A percentile compares a stretch with the other conserved stretches of the same genome.
Evolutionary conservation across 2,888 invertebrate species (phyloP).

Genomic region (Rotaria socialis): DNA sequence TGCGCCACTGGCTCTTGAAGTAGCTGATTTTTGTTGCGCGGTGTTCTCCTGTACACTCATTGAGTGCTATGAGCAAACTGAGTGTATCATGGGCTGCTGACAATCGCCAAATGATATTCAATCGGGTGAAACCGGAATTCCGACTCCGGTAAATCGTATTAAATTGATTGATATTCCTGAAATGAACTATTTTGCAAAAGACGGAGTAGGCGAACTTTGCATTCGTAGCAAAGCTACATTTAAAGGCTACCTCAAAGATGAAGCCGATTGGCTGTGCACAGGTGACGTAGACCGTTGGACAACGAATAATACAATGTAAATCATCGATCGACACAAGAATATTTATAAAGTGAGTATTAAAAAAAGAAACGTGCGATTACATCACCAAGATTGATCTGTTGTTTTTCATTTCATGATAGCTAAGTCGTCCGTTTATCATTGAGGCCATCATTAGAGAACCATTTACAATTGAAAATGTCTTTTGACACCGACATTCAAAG

Average conservation of each 20-base stretch:
- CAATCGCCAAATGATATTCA: slow-evolving; percentile 48
- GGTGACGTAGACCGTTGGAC: slow-evolving; percentile 41
- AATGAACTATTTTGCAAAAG: slow-evolving; percentile 69
- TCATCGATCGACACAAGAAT: slow-evolving; percentile 46
- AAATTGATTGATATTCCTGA: slow-evolving; percentile 95
- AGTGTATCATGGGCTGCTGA: slow-evolving; percentile 51
- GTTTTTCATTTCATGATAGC: not conserved
- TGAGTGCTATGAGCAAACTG: slow-evolving; percentile 61
- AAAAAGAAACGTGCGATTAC: not conserved
- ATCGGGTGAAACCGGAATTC: slow-evolving; percentile 81
- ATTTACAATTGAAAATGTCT: slow-evolving; percentile 42
- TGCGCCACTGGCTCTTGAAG: slow-evolving; percentile 85
- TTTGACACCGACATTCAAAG: slow-evolving; percentile 43
- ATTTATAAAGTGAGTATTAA: slow-evolving; percentile 34
- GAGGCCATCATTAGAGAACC: slow-evolving; percentile 37
- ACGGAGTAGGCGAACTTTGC: slow-evolving; percentile 66
- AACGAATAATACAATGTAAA: slow-evolving; percentile 37
- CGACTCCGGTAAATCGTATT: slow-evolving; percentile 85
- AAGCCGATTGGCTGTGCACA: slow-evolving; percentile 52
- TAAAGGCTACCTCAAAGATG: slow-evolving; percentile 86
- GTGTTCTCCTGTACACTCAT: slow-evolving; percentile 56
- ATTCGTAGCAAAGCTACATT: slow-evolving; percentile 90
- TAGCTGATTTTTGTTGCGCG: slow-evolving; percentile 60
- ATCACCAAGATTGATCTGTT: not conserved
- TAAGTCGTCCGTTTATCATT: slow-evolving; percentile 43